Evolutionary conservation across 2,113 vertebrate genomes (phyloP).

Genomic region (Gobio gobio): DNA sequence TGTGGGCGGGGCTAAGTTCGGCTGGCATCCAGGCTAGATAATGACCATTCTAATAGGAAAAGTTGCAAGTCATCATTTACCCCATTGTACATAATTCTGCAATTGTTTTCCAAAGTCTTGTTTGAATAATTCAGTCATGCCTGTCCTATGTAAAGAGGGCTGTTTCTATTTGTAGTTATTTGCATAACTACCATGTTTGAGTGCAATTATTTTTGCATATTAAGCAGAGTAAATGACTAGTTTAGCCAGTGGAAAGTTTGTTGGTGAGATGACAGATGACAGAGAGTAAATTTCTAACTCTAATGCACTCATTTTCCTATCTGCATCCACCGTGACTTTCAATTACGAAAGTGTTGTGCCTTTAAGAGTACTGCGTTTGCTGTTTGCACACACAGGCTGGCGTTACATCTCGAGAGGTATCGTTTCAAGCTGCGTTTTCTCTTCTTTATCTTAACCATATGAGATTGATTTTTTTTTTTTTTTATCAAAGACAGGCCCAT

Average conservation of each 20-base stretch:
- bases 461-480: constrained; percentile 10
- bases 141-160: constrained; percentile 25
- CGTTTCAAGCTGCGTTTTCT: neutral
- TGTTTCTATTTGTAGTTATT: constrained; percentile 26
- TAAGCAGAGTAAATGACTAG: constrained; percentile 40
- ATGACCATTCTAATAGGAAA: neutral
- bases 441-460: constrained; percentile 39
- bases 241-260: constrained; percentile 34
- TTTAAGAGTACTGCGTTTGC: constrained; percentile 20
- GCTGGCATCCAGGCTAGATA: too few species aligned
- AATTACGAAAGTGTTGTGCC: constrained; percentile 11
- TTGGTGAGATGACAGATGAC: constrained; percentile 42
- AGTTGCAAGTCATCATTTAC: neutral
- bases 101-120: constrained; percentile 1
- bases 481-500: constrained; percentile 41
- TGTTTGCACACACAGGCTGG: neutral
- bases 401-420: neutral
- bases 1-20: too few species aligned
- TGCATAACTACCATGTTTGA: constrained; percentile 46
- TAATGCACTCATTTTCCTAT: constrained; percentile 42
- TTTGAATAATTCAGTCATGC: constrained; percentile 29
- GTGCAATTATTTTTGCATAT: constrained; percentile 50
- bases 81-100: constrained; percentile 3
- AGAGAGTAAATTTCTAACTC: constrained; percentile 34
- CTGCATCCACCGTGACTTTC: constrained; percentile 26